A percentile compares a stretch with the other conserved stretches of the same genome.
These are phyloP conservation scores for Ormyrus rosae DNA, from an alignment of 2,888 invertebrate genomes.

Conservation along the genomic window DNA sequence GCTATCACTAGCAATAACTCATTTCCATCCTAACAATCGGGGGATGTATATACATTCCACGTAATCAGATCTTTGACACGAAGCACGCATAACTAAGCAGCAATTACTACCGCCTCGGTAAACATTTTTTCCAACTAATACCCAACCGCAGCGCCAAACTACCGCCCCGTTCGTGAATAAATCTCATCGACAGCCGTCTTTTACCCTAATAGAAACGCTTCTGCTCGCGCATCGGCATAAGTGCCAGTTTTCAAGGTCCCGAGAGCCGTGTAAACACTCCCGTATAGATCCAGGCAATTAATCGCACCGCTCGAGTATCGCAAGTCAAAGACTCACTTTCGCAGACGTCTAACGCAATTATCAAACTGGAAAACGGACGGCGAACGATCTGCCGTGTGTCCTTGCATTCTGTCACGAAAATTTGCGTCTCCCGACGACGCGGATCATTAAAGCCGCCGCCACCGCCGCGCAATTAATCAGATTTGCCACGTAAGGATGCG, in stretches of 20 bases:
- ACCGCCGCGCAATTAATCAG: constrained; percentile 46
- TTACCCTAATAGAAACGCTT: no score
- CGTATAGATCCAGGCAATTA: neutral
- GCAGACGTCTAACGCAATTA: neutral
- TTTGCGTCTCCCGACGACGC: constrained; percentile 21
- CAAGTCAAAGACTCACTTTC: neutral
- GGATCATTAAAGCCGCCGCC: constrained; percentile 26
- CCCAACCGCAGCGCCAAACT: no score
- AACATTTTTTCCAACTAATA: no score
- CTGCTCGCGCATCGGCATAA: no score
- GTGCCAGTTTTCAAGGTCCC: neutral
- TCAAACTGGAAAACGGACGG: neutral
- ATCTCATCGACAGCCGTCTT: no score
- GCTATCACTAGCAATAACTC: no score
- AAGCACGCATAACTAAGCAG: no score
- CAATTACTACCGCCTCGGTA: no score
- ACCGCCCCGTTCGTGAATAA: no score
- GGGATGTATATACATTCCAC: no score
- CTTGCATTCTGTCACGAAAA: constrained; percentile 52
- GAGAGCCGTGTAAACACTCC: neutral
- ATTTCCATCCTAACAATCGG: no score
- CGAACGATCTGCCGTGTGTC: constrained; percentile 2
- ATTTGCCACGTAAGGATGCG: neutral
- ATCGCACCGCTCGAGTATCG: neutral
- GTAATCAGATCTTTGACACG: no score